Conservation (phyloP, 2,113 vertebrate genomes). For the Brienomyrus brachyistius region DNA sequence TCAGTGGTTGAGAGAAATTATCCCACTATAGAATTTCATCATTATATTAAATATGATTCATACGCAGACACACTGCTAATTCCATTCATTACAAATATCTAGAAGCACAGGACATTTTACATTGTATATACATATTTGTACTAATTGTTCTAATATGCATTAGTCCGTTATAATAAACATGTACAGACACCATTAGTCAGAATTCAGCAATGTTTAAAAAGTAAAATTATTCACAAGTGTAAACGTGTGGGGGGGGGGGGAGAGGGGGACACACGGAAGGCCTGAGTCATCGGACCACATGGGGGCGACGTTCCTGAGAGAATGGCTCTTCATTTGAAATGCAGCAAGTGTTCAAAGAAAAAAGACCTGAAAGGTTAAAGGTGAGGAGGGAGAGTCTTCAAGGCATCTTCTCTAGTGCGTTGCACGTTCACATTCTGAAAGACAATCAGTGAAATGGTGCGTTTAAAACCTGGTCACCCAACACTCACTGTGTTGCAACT, state of each 20-base stretch:
- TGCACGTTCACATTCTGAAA: slow-evolving; percentile 13
- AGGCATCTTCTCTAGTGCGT: slow-evolving; percentile 9
- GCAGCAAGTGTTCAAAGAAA: neutral
- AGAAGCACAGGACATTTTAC: neutral
- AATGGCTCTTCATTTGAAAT: neutral
- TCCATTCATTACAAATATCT: neutral
- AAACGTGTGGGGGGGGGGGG: neutral
- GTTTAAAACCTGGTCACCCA: neutral
- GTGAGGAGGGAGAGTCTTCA: slow-evolving; percentile 14
- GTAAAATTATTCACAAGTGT: neutral
- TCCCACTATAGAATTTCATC: neutral
- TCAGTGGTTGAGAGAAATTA: neutral
- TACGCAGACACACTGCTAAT: neutral
- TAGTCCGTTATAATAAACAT: neutral
- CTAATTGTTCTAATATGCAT: neutral
- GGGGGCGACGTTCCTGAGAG: neutral
- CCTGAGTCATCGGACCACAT: neutral
- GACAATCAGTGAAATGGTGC: neutral
- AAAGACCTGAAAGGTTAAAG: neutral
- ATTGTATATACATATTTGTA: neutral
- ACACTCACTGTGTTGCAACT: neutral
- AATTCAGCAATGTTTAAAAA: neutral
- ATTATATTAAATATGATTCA: neutral
- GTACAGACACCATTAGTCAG: neutral
- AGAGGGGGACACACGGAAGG: neutral